These are phyloP conservation scores for Campaea margaritaria DNA, from an alignment of 2,888 invertebrate species.

Conservation along the genomic window DNA sequence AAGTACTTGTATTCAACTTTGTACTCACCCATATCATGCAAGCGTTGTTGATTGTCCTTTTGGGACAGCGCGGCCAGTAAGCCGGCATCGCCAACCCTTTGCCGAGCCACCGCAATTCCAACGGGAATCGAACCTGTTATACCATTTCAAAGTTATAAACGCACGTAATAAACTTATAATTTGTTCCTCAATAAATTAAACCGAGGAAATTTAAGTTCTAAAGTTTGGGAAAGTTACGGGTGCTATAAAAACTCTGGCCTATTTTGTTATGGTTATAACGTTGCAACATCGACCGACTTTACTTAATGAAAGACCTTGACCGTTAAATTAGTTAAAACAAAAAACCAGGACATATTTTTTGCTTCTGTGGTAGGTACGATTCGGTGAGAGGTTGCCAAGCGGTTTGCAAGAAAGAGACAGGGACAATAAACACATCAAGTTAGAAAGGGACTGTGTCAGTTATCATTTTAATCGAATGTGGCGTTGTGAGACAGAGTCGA, in stretches of 20 bases:
- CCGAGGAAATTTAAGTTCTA: too few species aligned
- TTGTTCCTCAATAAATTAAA: too few species aligned
- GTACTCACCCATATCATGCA: conserved; percentile 85
- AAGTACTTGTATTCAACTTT: conserved; percentile 13
- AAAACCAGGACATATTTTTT: conserved; percentile 19
- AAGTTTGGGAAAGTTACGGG: neutral
- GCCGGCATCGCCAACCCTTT: conserved; percentile 88
- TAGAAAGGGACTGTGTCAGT: conserved; percentile 12
- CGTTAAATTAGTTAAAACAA: conserved; percentile 1
- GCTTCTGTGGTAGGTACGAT: neutral
- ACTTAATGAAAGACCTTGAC: conserved; percentile 17
- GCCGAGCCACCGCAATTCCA: conserved; percentile 93
- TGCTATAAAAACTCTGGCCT: neutral
- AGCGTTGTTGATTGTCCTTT: conserved; percentile 83
- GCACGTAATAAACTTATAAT: neutral
- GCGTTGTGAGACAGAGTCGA: conserved; percentile 3
- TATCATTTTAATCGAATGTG: conserved; percentile 9
- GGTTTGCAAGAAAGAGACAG: conserved; percentile 15
- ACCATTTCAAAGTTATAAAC: conserved; percentile 9
- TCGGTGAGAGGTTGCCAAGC: conserved; percentile 19
- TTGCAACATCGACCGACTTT: conserved; percentile 3
- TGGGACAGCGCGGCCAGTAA: conserved; percentile 84
- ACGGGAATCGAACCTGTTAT: conserved; percentile 87
- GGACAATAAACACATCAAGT: neutral
- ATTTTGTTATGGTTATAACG: neutral